Base-by-base conservation (phyloP, 2,113 vertebrate genomes). In the Furnarius figulus region DNA sequence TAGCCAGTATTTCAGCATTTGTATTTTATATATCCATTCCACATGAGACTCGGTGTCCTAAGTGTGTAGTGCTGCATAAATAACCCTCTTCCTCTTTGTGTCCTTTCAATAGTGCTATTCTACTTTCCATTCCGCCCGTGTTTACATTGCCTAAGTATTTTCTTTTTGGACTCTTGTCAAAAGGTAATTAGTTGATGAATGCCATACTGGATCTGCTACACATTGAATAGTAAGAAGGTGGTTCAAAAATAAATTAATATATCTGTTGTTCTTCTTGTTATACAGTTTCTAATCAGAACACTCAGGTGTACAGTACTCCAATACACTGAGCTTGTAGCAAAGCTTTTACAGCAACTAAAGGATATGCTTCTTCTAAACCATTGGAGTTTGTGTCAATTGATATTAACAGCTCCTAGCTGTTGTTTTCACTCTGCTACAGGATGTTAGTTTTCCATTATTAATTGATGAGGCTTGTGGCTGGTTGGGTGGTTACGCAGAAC, bases 111-210 rank as follows among this genome's bases (percentile, higher is more conserved):
- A 62, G 21, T 37, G 42, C 14, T 15, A 3, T 82, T 89, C 30
- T 58, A 13, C 6, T 86, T 86, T 86, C 63, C 30, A 46, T 77
- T 93, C 68, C 89, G 35, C 8, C 55, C 71, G 30, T 86, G 20
- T 55, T 88, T 96, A 63, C 17, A 47, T 66, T 67, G 53, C 12
- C 19, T 66, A 39, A 90, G 35, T 90, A 49, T 84, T 95, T 84
- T 72, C 37, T 30, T 90, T 73, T 87, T 78, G 78, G 65, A 73
- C 82, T 73, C 49, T 47, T 85, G 31, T 92, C 87, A 85, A 62
- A 92, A 91, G 35, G n/a, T 83, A 81, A 86, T 95, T 95, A 89
- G 87, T 65, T 79, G 30, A 87, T 85, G 18, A 46, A 93, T 68
- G n/a, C 56, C 28, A 22, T 81, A 47, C 12, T 70, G 53, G 31